Percentiles rank a stretch among this genome's conserved stretches.
These are phyloP conservation scores for Pteromalus puparum DNA, from an alignment of 1,140 invertebrate genomes.

Conservation along the genomic window DNA sequence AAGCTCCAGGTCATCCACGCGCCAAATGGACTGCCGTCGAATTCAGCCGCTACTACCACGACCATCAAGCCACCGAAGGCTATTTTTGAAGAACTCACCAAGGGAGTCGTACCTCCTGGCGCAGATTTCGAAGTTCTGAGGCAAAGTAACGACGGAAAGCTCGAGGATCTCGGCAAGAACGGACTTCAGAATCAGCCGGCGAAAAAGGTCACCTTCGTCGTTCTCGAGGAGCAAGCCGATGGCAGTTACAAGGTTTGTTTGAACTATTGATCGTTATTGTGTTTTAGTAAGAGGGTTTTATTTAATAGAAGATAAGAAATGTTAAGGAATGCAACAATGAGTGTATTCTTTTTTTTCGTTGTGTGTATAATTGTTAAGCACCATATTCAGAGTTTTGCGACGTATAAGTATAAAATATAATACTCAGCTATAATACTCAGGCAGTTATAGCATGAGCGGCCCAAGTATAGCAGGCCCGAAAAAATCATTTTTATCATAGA, in stretches of 20 bases:
- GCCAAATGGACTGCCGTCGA: slow-evolving; percentile 61
- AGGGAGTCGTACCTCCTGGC: slow-evolving; percentile 84
- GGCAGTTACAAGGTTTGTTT: slow-evolving; percentile 84
- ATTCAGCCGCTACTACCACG: slow-evolving; percentile 66
- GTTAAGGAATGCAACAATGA: too few relatives aligned
- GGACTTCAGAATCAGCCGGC: slow-evolving; percentile 78
- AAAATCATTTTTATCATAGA: too few relatives aligned
- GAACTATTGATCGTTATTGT: too few relatives aligned
- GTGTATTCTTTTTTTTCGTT: too few relatives aligned
- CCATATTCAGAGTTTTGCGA: too few relatives aligned
- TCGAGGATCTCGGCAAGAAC: slow-evolving; percentile 82
- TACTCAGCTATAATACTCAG: too few relatives aligned
- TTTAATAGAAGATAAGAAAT: too few relatives aligned
- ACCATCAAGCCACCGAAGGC: slow-evolving; percentile 76
- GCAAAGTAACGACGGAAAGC: slow-evolving; percentile 81
- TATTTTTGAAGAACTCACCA: slow-evolving; percentile 84
- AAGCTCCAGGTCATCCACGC: slow-evolving; percentile 81
- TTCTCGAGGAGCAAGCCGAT: slow-evolving; percentile 88
- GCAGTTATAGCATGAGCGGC: too few relatives aligned
- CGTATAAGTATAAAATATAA: too few relatives aligned
- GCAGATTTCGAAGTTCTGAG: slow-evolving; percentile 86
- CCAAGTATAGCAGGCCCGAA: too few relatives aligned
- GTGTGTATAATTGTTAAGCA: too few relatives aligned
- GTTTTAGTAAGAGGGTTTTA: too few relatives aligned
- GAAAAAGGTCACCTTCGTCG: slow-evolving; percentile 90